A percentile compares a stretch with the other conserved stretches of the same genome.
These are phyloP conservation scores for Thereva unica DNA, from an alignment of 2,888 invertebrate species.

Conservation along the genomic window DNA sequence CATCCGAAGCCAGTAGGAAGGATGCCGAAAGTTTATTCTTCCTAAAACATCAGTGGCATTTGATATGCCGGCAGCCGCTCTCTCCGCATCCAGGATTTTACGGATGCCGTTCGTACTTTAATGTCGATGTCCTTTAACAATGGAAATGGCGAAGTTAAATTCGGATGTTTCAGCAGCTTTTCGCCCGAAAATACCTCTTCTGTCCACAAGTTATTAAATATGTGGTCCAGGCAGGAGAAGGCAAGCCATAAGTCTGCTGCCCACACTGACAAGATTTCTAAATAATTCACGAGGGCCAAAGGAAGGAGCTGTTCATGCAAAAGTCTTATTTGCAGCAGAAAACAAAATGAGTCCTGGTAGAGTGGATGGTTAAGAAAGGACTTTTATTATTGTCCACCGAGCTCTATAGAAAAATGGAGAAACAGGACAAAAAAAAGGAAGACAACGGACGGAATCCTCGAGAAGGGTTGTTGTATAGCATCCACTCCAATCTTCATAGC, in stretches of 20 bases:
- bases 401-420: constrained; percentile 24
- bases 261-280: constrained; percentile 19
- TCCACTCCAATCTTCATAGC: constrained; percentile 29
- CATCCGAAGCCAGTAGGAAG: too few species aligned
- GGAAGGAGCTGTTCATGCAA: constrained; percentile 27
- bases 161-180: constrained; percentile 1
- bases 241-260: constrained; percentile 5
- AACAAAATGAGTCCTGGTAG: constrained; percentile 23
- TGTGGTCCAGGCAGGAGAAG: constrained; percentile 17
- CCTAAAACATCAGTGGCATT: too few species aligned
- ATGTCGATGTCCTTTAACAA: too few species aligned
- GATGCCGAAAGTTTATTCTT: too few species aligned
- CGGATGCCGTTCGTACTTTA: too few species aligned
- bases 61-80: too few species aligned
- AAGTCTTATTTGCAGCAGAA: constrained; percentile 32
- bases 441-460: constrained; percentile 5
- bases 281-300: constrained; percentile 22
- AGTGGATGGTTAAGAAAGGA: constrained; percentile 16
- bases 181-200: background rate
- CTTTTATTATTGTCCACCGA: constrained; percentile 35
- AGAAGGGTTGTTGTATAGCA: constrained; percentile 20
- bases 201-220: constrained; percentile 27
- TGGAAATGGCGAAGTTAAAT: too few species aligned
- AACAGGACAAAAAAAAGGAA: constrained; percentile 12
- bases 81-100: too few species aligned